A percentile compares a stretch with the other conserved stretches of the same genome.
phyloP scores from a whole-genome alignment of 2,113 vertebrate genomes.

The Eublepharis macularius region DNA sequence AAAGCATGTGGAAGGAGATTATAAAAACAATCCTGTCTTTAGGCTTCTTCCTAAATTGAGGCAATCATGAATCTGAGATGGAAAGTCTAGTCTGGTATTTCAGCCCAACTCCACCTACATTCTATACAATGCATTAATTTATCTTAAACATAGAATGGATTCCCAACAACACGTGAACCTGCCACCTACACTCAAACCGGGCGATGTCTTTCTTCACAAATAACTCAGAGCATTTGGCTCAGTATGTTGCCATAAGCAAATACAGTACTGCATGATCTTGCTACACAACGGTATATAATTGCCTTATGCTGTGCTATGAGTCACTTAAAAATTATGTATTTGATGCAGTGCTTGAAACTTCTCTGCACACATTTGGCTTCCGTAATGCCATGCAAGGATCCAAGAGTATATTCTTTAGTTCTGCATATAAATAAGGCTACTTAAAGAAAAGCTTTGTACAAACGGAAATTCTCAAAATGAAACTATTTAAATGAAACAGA shows the following conservation, averaged over 20 bases:
- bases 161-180: conserved; percentile 34
- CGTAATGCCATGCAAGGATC: conserved; percentile 29
- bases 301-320: conserved; percentile 59
- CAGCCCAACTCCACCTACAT: neutral
- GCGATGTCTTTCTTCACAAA: conserved; percentile 51
- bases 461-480: conserved; percentile 41
- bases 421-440: conserved; percentile 44
- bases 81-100: conserved; percentile 20
- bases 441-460: conserved; percentile 34
- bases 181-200: conserved; percentile 37
- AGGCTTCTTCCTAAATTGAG: conserved; percentile 5
- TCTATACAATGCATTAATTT: conserved; percentile 35
- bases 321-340: conserved; percentile 52
- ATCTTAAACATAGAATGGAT: conserved; percentile 25
- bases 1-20: accelerated
- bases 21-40: neutral
- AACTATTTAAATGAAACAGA: conserved; percentile 29
- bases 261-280: conserved; percentile 31
- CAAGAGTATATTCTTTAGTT: conserved; percentile 39
- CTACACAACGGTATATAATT: conserved; percentile 52
- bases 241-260: conserved; percentile 41
- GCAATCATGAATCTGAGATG: neutral
- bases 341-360: conserved; percentile 43
- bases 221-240: conserved; percentile 61
- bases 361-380: conserved; percentile 31